Evolutionary conservation across 2,797 vertebrate species (phyloP).

Genomic region (Kryptopterus vitreolus): DNA sequence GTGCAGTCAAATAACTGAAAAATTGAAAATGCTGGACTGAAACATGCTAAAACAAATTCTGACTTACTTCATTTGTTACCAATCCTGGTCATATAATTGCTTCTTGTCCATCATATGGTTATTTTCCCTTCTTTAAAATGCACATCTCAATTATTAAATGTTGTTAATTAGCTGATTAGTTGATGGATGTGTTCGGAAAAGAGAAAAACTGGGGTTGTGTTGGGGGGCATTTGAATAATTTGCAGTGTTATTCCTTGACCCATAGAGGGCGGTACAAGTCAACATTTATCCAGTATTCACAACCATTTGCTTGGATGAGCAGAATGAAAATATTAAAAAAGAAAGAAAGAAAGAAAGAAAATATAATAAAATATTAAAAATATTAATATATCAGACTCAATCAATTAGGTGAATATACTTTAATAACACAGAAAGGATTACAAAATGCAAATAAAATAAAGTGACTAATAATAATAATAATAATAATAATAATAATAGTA

Average conservation of each 20-base stretch:
- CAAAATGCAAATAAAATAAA: too few relatives aligned
- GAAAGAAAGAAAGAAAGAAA: too few relatives aligned
- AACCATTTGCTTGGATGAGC: neutral
- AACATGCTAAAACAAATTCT: neutral
- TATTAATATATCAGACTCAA: neutral
- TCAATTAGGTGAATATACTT: too few relatives aligned
- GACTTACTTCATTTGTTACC: neutral
- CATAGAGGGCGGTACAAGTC: slow-evolving; percentile 20
- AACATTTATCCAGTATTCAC: slow-evolving; percentile 2
- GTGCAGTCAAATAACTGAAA: neutral
- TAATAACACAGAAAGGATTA: too few relatives aligned
- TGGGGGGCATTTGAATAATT: neutral
- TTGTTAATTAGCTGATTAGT: neutral
- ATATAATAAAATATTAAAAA: too few relatives aligned
- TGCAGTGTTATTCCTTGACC: slow-evolving; percentile 18
- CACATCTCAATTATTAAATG: neutral
- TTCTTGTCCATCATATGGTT: neutral
- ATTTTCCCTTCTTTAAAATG: neutral
- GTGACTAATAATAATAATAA: too few relatives aligned
- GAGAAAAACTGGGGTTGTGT: neutral
- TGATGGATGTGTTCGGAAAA: neutral
- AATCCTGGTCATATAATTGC: neutral
- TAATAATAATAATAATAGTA: too few relatives aligned
- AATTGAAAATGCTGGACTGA: neutral
- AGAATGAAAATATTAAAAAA: too few relatives aligned